Evolutionary conservation across 2,888 invertebrate genomes (phyloP), one percentile per base, ranked within the genome.

Genomic region (Patella caerulea): DNA sequence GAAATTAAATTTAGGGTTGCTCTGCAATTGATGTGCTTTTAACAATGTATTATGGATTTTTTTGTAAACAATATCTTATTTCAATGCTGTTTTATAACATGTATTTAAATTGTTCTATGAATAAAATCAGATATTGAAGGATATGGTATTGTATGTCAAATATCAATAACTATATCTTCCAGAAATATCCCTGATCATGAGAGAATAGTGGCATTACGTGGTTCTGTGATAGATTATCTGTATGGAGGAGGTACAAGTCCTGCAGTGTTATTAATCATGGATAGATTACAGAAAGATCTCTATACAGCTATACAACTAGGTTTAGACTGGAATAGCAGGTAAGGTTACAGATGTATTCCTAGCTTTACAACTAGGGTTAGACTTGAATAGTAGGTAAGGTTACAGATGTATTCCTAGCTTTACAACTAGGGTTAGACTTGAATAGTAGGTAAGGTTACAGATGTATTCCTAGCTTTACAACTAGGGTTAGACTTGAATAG

Each of bases 151-250:
- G 5, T 45, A 45, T 7, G 45, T 45, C 45, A 45, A 45, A 45
- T 45, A 45, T 45, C 45, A 45, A 45, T 45, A 1, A 45, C 45
- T 45, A 0, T 45, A 55, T 14, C 55, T 79, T 72, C 9, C 82
- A 95, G 96, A 91, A 95, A 95, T 56, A 95, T 97, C 84, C 96
- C 96, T 0, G 94, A 95, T 74, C 96, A 97, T 92, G 94, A 95
- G 4, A 93, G 96, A 79, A 95, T 97, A 14, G 91, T 91, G 55
- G 85, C 86, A 9, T 81, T 96, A 72, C 92, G 94, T 77, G 97
- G 96, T 9, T 96, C 96, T 0, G 94, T 97, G 15, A 95, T 97
- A 79, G 96, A 96, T 92, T 94, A 95, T 85, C 93, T 93, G 45
- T 95, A 95, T 87, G 92, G 92, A 34, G 94, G 94, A n/a, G 94